Base-by-base conservation (phyloP, 2,888 invertebrate species). In the Sphaeridia pumilis region DNA sequence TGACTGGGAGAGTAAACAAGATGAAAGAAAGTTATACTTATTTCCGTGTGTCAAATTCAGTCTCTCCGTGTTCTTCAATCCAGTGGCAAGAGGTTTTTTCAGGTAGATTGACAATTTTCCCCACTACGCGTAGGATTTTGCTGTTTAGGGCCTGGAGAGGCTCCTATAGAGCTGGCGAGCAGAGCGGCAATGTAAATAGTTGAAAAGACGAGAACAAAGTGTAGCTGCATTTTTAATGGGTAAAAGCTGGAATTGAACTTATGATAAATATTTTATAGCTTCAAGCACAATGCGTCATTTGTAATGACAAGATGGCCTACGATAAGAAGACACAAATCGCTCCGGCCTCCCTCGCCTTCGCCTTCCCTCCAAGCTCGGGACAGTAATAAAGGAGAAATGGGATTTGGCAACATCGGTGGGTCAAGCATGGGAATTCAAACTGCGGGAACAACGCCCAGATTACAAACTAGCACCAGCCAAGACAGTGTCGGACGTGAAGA, bases 261-360 rank as follows among this genome's bases (percentile, higher is more conserved):
- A 17, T 38, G 38, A 17, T 38, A 17, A 38, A 38, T 14, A 14
- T 38, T 38, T 38, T 5, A 38, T 38, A 87, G 87, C 72, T 89
- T 87, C 78, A 88, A 89, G 78, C 87, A 87, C 78, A 89, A 89
- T 74, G 84, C 88, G 66, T 89, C 89, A 53, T 90, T 90, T 75
- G 88, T 89, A 71, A 63, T 63, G 63, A 87, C 88, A 68, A 81
- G 89, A 66, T 78, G 89, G 72, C 88, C 89, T 66, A 87, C 87
- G 60, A 87, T 87, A 71, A 79, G 87, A 57, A 78, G 87, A 38
- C 82, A 84, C 75, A 84, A 84, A 71, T 83, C 82, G 70, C 80
- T 82, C 65, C 81, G 83, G 58, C 76, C 84, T 67, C 84, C 85
- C 71, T 81, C 83, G 56, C 83, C 84, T 41, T 82, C 80, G 63